phyloP scores from a whole-genome alignment of 92 coral and sea anemone genomes.

The Virgularia gustaviana region DNA sequence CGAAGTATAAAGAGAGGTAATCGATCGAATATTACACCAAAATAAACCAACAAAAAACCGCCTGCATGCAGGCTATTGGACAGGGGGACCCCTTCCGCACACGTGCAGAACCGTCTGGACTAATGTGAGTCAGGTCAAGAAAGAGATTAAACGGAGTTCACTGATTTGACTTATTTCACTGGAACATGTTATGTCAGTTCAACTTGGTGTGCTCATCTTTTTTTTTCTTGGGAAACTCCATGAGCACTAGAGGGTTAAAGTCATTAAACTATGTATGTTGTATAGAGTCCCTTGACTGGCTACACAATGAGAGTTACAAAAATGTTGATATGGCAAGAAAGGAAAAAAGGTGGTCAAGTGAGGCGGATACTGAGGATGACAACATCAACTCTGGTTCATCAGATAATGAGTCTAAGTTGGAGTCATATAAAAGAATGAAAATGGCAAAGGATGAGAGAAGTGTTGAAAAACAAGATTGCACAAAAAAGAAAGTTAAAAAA shows the following conservation, averaged over 20 bases:
- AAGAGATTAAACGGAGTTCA: no score
- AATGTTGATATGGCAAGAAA: neutral
- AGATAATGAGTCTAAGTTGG: conserved; percentile 1
- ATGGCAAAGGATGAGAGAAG: conserved; percentile 38
- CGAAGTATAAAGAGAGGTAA: no score
- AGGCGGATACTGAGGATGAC: neutral
- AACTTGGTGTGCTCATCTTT: no score
- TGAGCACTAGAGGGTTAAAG: neutral
- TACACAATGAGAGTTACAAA: conserved; percentile 59
- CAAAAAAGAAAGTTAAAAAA: conserved; percentile 38
- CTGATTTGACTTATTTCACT: neutral
- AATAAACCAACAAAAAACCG: no score
- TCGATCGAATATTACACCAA: no score
- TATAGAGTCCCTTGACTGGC: conserved; percentile 61
- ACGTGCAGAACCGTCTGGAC: no score
- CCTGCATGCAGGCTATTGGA: no score
- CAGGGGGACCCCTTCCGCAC: no score
- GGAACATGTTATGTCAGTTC: neutral
- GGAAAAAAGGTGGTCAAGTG: neutral
- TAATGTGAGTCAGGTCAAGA: no score
- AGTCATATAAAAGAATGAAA: neutral
- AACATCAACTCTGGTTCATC: neutral
- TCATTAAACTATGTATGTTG: neutral
- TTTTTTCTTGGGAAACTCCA: neutral
- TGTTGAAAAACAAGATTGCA: conserved; percentile 35